A percentile compares a stretch with the other conserved stretches of the same genome.
These are phyloP conservation scores for Cephus pygmeus DNA, from an alignment of 2,888 invertebrate genomes.

Conservation along the genomic window DNA sequence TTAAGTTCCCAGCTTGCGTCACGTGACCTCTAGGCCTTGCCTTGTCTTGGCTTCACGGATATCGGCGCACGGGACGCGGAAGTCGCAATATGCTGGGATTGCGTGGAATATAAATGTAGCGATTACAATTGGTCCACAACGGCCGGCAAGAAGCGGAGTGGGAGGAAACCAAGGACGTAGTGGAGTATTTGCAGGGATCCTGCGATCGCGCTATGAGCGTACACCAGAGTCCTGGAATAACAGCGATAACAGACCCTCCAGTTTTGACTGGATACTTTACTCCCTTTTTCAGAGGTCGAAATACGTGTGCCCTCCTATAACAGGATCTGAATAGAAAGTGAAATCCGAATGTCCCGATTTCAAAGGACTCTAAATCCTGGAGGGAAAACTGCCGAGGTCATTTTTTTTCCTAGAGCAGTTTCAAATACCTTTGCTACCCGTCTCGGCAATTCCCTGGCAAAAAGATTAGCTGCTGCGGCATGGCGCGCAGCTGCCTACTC, in stretches of 20 bases:
- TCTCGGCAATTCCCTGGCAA: too few species aligned
- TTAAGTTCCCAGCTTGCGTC: constrained; percentile 20
- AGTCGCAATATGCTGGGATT: constrained; percentile 44
- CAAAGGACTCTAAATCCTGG: too few species aligned
- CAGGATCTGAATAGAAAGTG: too few species aligned
- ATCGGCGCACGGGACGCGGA: background rate
- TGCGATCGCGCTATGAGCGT: background rate
- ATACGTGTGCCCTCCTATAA: background rate
- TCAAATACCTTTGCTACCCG: too few species aligned
- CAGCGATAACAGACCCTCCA: background rate
- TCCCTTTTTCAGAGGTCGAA: background rate
- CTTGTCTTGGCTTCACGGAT: constrained; percentile 23
- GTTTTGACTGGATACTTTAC: too few species aligned
- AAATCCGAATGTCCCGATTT: too few species aligned
- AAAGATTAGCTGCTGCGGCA: background rate
- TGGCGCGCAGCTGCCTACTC: background rate
- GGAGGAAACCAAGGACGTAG: background rate
- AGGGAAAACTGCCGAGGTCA: too few species aligned
- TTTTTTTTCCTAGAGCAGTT: too few species aligned
- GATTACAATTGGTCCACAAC: constrained; percentile 45
- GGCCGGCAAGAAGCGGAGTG: background rate
- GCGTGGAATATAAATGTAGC: constrained; percentile 58
- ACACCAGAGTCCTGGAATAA: background rate
- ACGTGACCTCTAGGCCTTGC: constrained; percentile 36
- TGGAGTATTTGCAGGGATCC: background rate